Conservation (phyloP, 1,140 invertebrate genomes). For the Metaphire vulgaris region DNA sequence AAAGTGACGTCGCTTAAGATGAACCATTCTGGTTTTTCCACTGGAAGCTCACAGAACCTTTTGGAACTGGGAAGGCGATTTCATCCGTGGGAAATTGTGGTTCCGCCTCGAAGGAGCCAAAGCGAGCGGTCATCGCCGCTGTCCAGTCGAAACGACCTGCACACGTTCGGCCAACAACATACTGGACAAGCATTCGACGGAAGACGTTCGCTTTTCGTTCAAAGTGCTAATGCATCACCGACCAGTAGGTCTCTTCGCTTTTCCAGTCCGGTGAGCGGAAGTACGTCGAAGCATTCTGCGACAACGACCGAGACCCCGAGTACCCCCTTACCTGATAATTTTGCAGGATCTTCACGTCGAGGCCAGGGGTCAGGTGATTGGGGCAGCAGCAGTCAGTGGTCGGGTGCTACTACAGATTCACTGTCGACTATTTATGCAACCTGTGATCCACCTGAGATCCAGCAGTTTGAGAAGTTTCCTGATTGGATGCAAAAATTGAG, state of each 20-base stretch:
- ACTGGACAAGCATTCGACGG: not conserved
- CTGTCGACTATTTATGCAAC: not conserved
- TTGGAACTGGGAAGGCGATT: not conserved
- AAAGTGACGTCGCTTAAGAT: slow-evolving; percentile 1
- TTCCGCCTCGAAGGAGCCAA: slow-evolving; percentile 9
- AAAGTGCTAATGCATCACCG: not conserved
- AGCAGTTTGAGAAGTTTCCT: slow-evolving; percentile 18
- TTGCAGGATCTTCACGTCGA: not conserved
- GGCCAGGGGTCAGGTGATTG: not conserved
- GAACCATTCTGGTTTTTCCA: not conserved
- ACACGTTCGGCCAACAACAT: not conserved
- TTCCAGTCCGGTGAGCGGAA: not conserved
- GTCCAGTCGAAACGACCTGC: not conserved
- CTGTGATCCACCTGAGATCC: not conserved
- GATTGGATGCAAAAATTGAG: slow-evolving; percentile 30
- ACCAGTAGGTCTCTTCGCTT: not conserved
- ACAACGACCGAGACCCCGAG: not conserved
- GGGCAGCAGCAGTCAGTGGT: not conserved
- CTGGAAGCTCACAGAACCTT: not conserved
- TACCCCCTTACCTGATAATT: not conserved
- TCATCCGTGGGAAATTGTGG: not conserved
- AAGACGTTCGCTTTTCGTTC: not conserved
- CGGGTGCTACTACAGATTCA: not conserved
- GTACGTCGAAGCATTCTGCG: not conserved
- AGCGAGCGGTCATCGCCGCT: slow-evolving; percentile 20